Evolutionary conservation across 2,797 vertebrate species (phyloP).

Genomic region (Lepilemur septentrionalis): DNA sequence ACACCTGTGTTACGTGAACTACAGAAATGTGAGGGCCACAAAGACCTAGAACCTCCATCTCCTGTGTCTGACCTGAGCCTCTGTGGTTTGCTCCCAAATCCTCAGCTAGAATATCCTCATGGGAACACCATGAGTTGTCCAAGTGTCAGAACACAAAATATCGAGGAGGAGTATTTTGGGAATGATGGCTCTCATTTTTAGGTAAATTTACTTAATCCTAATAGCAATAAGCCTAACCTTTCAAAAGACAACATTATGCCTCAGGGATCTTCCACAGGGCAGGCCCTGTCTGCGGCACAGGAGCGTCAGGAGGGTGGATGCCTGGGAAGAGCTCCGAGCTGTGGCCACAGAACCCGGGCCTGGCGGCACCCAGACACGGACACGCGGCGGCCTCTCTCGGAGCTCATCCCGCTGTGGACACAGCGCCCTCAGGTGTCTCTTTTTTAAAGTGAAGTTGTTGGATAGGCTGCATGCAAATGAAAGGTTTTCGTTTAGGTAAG

Average conservation of each 20-base stretch:
- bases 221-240: neutral
- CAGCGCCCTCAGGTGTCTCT: neutral
- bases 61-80: neutral
- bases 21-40: neutral
- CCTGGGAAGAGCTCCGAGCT: neutral
- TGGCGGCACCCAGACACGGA: neutral
- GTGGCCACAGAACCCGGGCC: rapidly evolving
- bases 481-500: neutral
- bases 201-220: neutral
- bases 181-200: neutral
- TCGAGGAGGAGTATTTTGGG: no score
- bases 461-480: neutral
- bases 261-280: neutral
- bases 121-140: neutral
- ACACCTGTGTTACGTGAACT: neutral
- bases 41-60: neutral
- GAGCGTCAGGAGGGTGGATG: no score
- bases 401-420: neutral
- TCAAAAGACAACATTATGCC: neutral
- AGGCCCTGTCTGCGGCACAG: neutral
- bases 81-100: neutral
- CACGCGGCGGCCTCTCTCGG: neutral
- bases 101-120: neutral
- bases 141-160: neutral
- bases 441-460: neutral